Evolutionary conservation across 2,797 vertebrate genomes (phyloP).

Genomic region (Oreochromis grahami): DNA sequence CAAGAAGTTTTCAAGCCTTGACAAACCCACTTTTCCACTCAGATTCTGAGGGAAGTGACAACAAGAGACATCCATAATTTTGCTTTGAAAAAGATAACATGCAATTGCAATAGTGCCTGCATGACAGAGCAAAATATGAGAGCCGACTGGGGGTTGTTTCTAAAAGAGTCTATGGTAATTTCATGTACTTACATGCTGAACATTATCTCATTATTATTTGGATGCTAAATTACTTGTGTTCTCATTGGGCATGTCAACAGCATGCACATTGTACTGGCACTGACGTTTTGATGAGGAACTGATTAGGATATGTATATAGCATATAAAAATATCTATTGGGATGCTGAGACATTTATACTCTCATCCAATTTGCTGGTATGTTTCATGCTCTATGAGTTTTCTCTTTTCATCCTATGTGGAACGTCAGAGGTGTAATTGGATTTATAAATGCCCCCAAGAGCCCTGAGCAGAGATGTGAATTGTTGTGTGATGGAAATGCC

Average conservation of each 20-base stretch:
- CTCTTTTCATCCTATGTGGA: conserved; percentile 53
- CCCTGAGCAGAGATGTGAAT: conserved; percentile 10
- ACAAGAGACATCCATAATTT: background rate
- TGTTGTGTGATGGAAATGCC: conserved; percentile 35
- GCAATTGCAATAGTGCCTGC: background rate
- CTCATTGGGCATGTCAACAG: conserved; percentile 13
- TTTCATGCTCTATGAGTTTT: conserved; percentile 49
- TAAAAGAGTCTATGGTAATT: conserved; percentile 13
- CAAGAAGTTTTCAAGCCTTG: background rate
- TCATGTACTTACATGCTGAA: conserved; percentile 31
- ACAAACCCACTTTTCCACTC: background rate
- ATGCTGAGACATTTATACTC: conserved; percentile 33
- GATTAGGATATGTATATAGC: conserved; percentile 4
- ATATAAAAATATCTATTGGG: conserved; percentile 14
- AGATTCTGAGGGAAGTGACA: background rate
- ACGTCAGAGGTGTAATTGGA: conserved; percentile 60
- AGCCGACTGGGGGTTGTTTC: background rate
- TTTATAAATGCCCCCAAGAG: conserved; percentile 51
- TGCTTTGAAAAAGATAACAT: conserved; percentile 26
- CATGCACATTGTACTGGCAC: conserved; percentile 7
- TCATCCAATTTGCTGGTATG: conserved; percentile 56
- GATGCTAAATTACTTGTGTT: conserved; percentile 20
- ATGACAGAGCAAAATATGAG: conserved; percentile 33
- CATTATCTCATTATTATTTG: conserved; percentile 38
- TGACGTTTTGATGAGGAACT: conserved; percentile 32